Base-by-base conservation (phyloP, 2,113 vertebrate species). In the Chlamydotis undulata region DNA sequence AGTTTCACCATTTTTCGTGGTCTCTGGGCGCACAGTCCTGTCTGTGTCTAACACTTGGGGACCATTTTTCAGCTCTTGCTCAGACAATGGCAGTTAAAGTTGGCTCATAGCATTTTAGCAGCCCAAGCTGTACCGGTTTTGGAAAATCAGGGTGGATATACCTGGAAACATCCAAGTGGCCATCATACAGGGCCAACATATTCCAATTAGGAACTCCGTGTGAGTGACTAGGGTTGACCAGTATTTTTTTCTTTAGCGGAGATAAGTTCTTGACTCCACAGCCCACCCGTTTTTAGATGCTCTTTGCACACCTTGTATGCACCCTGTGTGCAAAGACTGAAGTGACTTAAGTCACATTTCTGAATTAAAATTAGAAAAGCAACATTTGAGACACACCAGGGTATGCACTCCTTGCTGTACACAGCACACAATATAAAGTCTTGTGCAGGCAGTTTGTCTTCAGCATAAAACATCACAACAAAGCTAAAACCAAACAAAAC, bases 31-130 rank as follows among this genome's bases (percentile, higher is more conserved):
- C 28, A 57, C 50, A 71, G 60, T 19, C 16, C 19, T 43, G 22
- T n/a, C n/a, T 6, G 0, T 31, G 33, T 41, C 45, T 35, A 35
- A 53, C 17, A 68, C 1, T 0, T 9, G 24, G 56, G 49, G 16
- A 84, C 50, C 52, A 74, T 28, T 57, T 67, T 82, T 39, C 69
- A 82, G 55, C 39, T 67, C 63, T 45, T 47, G 60, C 33, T 87
- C 49, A 68, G 13, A 14, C 7, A 6, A 45, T n/a, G 28, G 61
- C 25, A 50, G 22, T 24, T 22, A 26, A 76, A 63, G 21, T 6
- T 76, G 31, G n/a, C 15, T 7, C 35, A 14, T 2, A 22, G 39
- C 29, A 89, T 67, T 74, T 71, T 55, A 74, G 63, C 43, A 89
- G 64, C 19, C 50, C 47, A 55, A 43, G 55, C 15, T 71, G 15